phyloP scores from a whole-genome alignment of 35 echinoderm and acorn worm species.

The Patiria miniata region DNA sequence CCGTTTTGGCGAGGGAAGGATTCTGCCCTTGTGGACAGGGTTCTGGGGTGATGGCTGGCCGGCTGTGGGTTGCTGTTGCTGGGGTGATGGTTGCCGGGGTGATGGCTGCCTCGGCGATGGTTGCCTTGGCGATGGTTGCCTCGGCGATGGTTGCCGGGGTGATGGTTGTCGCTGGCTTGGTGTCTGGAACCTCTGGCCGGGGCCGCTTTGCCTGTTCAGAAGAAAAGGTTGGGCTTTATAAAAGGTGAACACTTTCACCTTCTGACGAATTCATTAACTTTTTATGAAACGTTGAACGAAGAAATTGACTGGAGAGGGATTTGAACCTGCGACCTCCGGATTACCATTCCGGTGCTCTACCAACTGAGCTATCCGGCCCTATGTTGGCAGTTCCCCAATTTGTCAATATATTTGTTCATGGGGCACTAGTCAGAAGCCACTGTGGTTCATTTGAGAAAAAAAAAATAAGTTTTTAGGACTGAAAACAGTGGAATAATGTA shows the following conservation, averaged over 20 bases:
- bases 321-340: no score
- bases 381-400: no score
- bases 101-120: background rate
- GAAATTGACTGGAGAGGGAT: no score
- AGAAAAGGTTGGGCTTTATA: background rate
- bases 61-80: background rate
- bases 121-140: background rate
- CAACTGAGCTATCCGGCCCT: no score
- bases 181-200: background rate
- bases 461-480: no score
- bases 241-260: background rate
- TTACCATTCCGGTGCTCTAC: no score
- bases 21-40: background rate
- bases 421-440: no score
- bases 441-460: background rate
- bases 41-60: background rate
- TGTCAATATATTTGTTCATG: no score
- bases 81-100: constrained; percentile 20
- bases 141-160: background rate
- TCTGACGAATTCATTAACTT: background rate
- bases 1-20: constrained; percentile 35
- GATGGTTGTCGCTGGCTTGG: background rate
- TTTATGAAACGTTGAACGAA: background rate
- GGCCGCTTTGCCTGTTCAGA: background rate
- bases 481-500: no score